Percentiles rank a stretch among this genome's conserved stretches.
Evolutionary conservation across 2,888 invertebrate genomes (phyloP).

Genomic region (Rhodophaea formosa): DNA sequence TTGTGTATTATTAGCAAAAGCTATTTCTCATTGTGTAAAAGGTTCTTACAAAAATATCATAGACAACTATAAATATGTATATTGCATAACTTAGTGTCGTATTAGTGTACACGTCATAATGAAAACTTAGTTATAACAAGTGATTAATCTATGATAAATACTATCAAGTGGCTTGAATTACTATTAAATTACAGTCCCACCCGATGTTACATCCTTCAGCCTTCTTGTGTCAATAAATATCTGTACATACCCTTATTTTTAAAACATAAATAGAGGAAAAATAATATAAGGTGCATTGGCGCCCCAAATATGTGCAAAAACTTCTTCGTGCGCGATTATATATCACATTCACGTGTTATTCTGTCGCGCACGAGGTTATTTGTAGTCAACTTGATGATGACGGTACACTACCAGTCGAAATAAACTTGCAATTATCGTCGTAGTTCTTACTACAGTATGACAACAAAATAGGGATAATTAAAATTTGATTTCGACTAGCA

Average conservation of each 20-base stretch:
- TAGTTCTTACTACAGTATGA: too few species aligned
- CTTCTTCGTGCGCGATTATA: neutral
- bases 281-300: slow-evolving; percentile 33
- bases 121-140: slow-evolving; percentile 56
- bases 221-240: slow-evolving; percentile 67
- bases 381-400: too few species aligned
- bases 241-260: slow-evolving; percentile 63
- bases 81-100: slow-evolving; percentile 63
- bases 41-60: slow-evolving; percentile 64
- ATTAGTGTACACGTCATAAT: slow-evolving; percentile 56
- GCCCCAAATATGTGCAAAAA: neutral
- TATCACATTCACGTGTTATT: too few species aligned
- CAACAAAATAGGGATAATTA: too few species aligned
- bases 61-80: slow-evolving; percentile 59
- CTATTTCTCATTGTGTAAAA: slow-evolving; percentile 52
- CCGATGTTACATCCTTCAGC: slow-evolving; percentile 55
- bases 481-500: too few species aligned
- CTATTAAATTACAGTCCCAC: slow-evolving; percentile 40
- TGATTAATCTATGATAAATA: slow-evolving; percentile 48
- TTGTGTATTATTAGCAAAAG: slow-evolving; percentile 45
- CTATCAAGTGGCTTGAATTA: slow-evolving; percentile 35
- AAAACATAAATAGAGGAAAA: slow-evolving; percentile 40
- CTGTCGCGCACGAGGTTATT: too few species aligned
- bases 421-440: too few species aligned
- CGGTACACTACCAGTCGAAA: too few species aligned